Percentiles rank a stretch among this genome's conserved stretches.
These are phyloP conservation scores for Phrynosoma platyrhinos DNA, from an alignment of 2,113 vertebrate species.

Conservation along the genomic window DNA sequence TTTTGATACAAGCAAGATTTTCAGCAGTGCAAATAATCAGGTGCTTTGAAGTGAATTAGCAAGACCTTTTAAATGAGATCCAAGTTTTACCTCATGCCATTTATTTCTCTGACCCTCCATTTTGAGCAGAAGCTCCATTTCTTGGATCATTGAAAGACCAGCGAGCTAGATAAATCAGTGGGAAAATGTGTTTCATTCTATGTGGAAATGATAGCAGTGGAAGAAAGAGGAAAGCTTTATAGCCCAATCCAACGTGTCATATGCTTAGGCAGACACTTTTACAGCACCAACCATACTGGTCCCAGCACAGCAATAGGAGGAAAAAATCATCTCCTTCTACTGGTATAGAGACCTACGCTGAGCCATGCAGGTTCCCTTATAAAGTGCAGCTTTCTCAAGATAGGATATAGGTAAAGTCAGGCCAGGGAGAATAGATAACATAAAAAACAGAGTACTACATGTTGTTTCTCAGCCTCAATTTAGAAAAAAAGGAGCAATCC, in stretches of 20 bases:
- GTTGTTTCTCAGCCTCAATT: too few species aligned
- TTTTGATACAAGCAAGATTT: fast-evolving
- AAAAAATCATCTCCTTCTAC: not conserved
- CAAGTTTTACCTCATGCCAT: not conserved
- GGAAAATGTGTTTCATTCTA: not conserved
- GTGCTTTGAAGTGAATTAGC: not conserved
- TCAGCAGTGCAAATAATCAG: not conserved
- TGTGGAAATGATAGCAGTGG: not conserved
- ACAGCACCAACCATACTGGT: not conserved
- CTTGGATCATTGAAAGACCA: not conserved
- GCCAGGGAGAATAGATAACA: too few species aligned
- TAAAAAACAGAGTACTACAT: too few species aligned
- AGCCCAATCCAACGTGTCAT: not conserved
- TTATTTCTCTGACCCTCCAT: not conserved
- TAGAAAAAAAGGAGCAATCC: not conserved
- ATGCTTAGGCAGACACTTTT: not conserved
- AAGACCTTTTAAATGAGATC: not conserved
- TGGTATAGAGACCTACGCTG: too few species aligned
- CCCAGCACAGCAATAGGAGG: not conserved
- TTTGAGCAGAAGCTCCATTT: not conserved
- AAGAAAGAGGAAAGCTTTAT: not conserved
- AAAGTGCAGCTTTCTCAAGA: not conserved
- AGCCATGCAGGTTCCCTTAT: not conserved
- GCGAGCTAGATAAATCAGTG: not conserved
- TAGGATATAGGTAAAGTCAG: not conserved